These are phyloP conservation scores for Siniperca knerii DNA, from an alignment of 2,113 vertebrate species.

Conservation along the genomic window DNA sequence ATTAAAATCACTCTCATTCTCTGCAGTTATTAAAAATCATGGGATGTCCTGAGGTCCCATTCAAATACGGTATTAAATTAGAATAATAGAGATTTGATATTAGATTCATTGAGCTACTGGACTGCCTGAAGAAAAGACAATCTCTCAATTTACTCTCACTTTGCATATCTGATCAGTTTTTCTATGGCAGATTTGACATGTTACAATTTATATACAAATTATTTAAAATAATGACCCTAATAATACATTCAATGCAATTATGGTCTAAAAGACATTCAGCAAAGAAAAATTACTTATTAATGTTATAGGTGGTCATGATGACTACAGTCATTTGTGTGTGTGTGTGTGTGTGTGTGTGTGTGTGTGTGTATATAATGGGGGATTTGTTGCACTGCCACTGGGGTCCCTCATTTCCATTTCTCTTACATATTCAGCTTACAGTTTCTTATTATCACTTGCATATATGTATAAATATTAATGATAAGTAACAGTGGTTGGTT, in stretches of 20 bases:
- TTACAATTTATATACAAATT: conserved; percentile 51
- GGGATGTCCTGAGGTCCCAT: conserved; percentile 68
- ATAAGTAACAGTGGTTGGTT: conserved; percentile 27
- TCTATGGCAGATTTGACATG: conserved; percentile 38
- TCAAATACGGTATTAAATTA: conserved; percentile 77
- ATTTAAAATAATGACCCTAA: conserved; percentile 50
- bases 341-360: background rate
- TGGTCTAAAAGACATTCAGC: conserved; percentile 8
- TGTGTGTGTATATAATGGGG: conserved; percentile 13
- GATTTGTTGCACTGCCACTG: conserved; percentile 2
- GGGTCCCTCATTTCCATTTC: conserved; percentile 17
- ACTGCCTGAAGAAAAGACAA: conserved; percentile 62
- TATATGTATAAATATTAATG: conserved; percentile 55
- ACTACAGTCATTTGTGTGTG: conserved; percentile 29
- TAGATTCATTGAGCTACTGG: conserved; percentile 64
- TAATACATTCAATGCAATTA: conserved; percentile 37
- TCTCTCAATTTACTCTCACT: conserved; percentile 61
- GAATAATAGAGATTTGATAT: conserved; percentile 76
- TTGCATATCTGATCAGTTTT: conserved; percentile 62
- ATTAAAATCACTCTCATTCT: conserved; percentile 63
- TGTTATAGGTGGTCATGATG: conserved; percentile 15
- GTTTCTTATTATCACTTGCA: conserved; percentile 43
- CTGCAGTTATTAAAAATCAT: conserved; percentile 71
- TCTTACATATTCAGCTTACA: conserved; percentile 21
- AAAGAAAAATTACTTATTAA: conserved; percentile 22